These are phyloP conservation scores for Argynnis bischoffii DNA, from an alignment of 2,888 invertebrate species.

Conservation along the genomic window DNA sequence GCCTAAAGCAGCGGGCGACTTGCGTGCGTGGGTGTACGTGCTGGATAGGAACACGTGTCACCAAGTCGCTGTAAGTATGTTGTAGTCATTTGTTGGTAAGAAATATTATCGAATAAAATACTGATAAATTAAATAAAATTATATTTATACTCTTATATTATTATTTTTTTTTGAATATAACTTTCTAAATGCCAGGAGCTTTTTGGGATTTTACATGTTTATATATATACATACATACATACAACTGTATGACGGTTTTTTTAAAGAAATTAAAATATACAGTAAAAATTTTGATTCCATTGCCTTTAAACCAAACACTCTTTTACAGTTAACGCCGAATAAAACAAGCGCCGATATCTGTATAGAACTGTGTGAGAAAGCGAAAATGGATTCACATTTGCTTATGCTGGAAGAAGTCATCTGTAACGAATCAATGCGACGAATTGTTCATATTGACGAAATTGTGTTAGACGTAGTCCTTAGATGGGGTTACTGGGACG, in stretches of 20 bases:
- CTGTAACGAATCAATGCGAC: slow-evolving; percentile 86
- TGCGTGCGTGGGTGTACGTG: slow-evolving; percentile 90
- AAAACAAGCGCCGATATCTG: slow-evolving; percentile 90
- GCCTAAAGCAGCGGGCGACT: slow-evolving; percentile 88
- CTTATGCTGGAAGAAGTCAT: slow-evolving; percentile 91
- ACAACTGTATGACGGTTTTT: too few relatives aligned
- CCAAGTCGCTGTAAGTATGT: slow-evolving; percentile 81
- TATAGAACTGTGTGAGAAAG: slow-evolving; percentile 85
- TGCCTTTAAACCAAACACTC: not conserved
- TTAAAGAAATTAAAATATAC: too few relatives aligned
- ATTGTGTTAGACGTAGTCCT: slow-evolving; percentile 86
- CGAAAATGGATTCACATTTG: slow-evolving; percentile 85
- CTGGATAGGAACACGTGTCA: slow-evolving; percentile 79
- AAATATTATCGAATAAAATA: too few relatives aligned
- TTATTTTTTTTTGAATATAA: too few relatives aligned
- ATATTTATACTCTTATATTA: too few relatives aligned
- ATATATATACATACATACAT: too few relatives aligned
- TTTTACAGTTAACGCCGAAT: slow-evolving; percentile 86
- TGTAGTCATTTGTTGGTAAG: not conserved
- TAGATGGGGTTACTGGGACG: slow-evolving; percentile 95
- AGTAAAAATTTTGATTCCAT: not conserved
- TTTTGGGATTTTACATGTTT: too few relatives aligned
- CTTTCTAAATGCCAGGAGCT: too few relatives aligned
- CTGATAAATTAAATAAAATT: too few relatives aligned
- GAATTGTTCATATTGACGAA: slow-evolving; percentile 90